Conservation (phyloP, 2,797 vertebrate species). For the Phyllotis vaccarum region DNA sequence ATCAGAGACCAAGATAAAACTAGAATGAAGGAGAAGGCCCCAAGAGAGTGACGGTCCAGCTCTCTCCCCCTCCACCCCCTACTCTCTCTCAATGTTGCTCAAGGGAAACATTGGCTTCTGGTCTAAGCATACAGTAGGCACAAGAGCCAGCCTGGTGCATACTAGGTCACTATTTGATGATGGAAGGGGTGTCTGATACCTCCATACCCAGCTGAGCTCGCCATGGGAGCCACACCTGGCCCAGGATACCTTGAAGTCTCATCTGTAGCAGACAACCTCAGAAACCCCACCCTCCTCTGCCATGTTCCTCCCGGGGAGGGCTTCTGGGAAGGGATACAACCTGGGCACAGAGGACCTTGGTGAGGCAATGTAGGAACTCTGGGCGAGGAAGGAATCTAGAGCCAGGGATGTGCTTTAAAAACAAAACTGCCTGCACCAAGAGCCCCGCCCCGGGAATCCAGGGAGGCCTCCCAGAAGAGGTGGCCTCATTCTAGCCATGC, state of each 20-base stretch:
- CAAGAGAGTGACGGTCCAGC: neutral
- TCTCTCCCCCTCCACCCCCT: neutral
- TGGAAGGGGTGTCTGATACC: neutral
- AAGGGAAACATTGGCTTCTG: neutral
- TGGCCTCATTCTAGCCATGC: neutral
- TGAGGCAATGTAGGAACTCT: neutral
- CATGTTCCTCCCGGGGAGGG: neutral
- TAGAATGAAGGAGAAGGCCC: neutral
- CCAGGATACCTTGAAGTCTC: neutral
- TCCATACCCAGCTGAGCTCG: neutral
- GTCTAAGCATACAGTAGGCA: neutral
- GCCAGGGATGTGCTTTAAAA: neutral
- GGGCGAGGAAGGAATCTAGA: neutral
- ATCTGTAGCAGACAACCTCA: neutral
- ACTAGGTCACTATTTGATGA: neutral
- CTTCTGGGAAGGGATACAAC: neutral
- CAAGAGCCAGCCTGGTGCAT: neutral
- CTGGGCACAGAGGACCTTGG: neutral
- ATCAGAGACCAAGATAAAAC: neutral
- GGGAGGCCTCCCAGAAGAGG: slow-evolving; percentile 59
- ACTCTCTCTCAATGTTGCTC: fast-evolving
- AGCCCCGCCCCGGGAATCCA: neutral
- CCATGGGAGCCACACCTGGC: neutral
- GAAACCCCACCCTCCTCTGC: neutral
- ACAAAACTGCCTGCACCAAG: neutral